Conservation (phyloP, 2,113 vertebrate genomes). For the Leptobrachium leishanense region DNA sequence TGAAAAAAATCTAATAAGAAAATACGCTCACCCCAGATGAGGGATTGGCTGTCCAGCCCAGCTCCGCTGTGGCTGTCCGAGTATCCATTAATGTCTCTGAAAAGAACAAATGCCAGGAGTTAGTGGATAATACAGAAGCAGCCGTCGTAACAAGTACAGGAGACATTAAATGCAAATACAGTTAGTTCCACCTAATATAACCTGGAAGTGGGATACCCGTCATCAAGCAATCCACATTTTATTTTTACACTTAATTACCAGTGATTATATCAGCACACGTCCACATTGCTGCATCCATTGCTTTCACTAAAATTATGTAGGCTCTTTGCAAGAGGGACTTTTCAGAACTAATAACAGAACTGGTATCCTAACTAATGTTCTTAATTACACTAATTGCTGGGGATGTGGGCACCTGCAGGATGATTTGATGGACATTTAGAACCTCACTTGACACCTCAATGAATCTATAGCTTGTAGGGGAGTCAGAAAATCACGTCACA, state of each 20-base stretch:
- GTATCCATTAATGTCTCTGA: conserved; percentile 97
- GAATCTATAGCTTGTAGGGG: too few relatives aligned
- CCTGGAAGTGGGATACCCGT: conserved; percentile 11
- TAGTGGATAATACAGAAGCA: background rate
- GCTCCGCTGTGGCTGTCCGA: conserved; percentile 93
- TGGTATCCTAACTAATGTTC: too few relatives aligned
- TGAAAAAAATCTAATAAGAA: background rate
- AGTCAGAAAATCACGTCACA: too few relatives aligned
- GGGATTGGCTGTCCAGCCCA: conserved; percentile 96
- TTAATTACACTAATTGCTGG: too few relatives aligned
- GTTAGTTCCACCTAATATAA: conserved; percentile 36
- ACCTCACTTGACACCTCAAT: too few relatives aligned
- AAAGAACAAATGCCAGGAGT: conserved; percentile 55
- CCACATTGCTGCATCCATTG: too few relatives aligned
- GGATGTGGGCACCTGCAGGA: too few relatives aligned
- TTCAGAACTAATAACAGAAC: too few relatives aligned
- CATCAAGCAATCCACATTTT: conserved; percentile 31
- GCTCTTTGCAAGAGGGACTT: too few relatives aligned
- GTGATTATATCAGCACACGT: background rate
- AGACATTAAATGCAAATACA: background rate
- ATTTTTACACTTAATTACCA: conserved; percentile 1
- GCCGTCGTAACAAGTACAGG: background rate
- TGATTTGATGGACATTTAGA: too few relatives aligned
- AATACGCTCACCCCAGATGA: conserved; percentile 88
- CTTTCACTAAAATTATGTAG: too few relatives aligned